Evolutionary conservation across 2,113 vertebrate species (phyloP).

Genomic region (Passer montanus): DNA sequence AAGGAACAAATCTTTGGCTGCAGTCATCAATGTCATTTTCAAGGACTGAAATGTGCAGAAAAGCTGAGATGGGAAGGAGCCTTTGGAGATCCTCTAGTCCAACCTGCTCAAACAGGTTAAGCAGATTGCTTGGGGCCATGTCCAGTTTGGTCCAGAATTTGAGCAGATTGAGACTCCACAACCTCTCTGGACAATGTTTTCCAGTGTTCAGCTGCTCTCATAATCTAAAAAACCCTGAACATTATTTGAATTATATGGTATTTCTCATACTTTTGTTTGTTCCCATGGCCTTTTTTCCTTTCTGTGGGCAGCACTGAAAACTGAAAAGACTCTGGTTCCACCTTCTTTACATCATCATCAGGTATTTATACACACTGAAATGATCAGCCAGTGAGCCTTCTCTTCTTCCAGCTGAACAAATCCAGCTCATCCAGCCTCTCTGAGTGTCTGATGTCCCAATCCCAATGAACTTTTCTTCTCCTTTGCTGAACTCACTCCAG

Average conservation of each 20-base stretch:
- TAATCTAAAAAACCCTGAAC: not conserved
- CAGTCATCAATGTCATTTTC: not conserved
- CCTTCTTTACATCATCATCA: not conserved
- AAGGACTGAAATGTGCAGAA: not conserved
- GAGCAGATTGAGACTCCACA: not conserved
- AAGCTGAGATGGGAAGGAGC: not conserved
- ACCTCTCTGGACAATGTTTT: not conserved
- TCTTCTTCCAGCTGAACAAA: not conserved
- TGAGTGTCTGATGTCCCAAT: rapidly evolving
- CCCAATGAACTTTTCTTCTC: not conserved
- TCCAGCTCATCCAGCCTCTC: not conserved
- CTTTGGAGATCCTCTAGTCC: not conserved
- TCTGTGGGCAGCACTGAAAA: not conserved
- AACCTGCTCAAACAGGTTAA: not conserved
- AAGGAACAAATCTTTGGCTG: not conserved
- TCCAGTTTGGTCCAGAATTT: not conserved
- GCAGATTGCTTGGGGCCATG: not conserved
- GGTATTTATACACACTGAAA: not conserved
- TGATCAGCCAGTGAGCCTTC: not conserved
- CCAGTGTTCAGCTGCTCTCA: not conserved
- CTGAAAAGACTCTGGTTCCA: not conserved
- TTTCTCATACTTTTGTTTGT: not conserved
- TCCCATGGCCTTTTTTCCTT: not conserved
- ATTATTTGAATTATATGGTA: not conserved
- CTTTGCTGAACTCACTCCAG: not conserved